Base-by-base conservation (phyloP, 1,140 invertebrate genomes). In the Drosophila repletoides region DNA sequence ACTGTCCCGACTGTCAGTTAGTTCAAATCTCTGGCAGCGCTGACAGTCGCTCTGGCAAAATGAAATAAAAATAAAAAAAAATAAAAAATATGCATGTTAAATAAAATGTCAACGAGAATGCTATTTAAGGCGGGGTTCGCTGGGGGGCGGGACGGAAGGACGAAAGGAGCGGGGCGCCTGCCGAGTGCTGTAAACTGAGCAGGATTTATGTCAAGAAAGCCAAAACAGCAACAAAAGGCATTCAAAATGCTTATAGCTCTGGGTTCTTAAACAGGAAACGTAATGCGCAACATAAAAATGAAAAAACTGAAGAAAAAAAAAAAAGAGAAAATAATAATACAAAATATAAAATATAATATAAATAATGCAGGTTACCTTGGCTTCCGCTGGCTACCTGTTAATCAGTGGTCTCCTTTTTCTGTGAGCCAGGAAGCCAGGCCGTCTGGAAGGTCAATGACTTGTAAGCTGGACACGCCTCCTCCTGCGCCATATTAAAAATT, bases 71-170 rank as follows among this genome's bases (percentile, higher is more conserved):
- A 64, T 52, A 49, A 64, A 28, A 36, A 56, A 81, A 66, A 81
- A 76, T 56, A 48, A 49, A 64, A 28, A 36, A 56, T 56, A 59
- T 64, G 41, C 58, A 67, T 63, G 72, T 72, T 64, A 72, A 76
- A 76, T 76, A 83, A 81, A 81, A 83, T 81, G 77, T 81, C 76
- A 81, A 67, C 76, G 76, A 61, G 52, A 68, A 70, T 61, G 76
- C 76, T 61, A 81, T 81, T 81, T 72, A 64, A 46, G 41, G 66
- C 52, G 5, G 51, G 5, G 15, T 3, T n/a, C n/a, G n/a, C n/a
- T n/a, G 9, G 24, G 40, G 38, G 5, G 34, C 43, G 9, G 24
- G n/a, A 1, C 2, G 19, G 4, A 17, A 2, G 17, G n/a, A 10
- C 14, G 1, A 6, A 19, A 38, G 17, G 19, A 9, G 33, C 22